Percentiles rank a stretch among this genome's conserved stretches.
Evolutionary conservation across 2,113 vertebrate genomes (phyloP).

Genomic region (Leptobrachium leishanense): DNA sequence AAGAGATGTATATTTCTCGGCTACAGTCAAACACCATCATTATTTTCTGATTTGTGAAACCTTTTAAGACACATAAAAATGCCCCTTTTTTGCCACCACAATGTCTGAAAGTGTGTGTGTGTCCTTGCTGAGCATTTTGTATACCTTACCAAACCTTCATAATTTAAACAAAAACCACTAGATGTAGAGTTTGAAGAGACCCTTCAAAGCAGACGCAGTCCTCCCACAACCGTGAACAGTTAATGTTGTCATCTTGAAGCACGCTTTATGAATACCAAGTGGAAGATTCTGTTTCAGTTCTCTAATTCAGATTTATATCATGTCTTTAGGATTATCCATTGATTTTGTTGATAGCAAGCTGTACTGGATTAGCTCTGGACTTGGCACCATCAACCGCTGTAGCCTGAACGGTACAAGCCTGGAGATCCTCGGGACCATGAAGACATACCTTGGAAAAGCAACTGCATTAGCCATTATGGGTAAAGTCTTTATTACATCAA

Average conservation of each 20-base stretch:
- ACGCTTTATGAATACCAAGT: no score
- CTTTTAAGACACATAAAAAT: no score
- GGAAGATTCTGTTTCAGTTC: no score
- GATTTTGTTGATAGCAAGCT: slow-evolving; percentile 84
- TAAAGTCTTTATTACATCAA: slow-evolving; percentile 53
- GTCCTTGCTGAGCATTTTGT: no score
- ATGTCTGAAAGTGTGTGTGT: no score
- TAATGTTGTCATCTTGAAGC: no score
- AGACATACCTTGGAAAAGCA: slow-evolving; percentile 84
- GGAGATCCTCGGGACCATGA: slow-evolving; percentile 74
- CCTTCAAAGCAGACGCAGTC: no score
- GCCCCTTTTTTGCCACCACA: no score
- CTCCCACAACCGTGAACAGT: no score
- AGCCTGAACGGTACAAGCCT: slow-evolving; percentile 79
- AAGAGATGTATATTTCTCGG: slow-evolving; percentile 42
- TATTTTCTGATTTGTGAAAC: no score
- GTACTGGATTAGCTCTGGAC: slow-evolving; percentile 95
- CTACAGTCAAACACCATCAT: neutral
- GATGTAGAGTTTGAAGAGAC: no score
- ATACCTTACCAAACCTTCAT: no score
- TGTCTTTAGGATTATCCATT: slow-evolving; percentile 81
- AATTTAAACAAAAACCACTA: neutral
- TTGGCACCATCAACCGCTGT: slow-evolving; percentile 84
- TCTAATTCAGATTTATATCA: neutral
- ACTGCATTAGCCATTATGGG: slow-evolving; percentile 94